Evolutionary conservation across 2,888 invertebrate species (phyloP).

Genomic region (Himalopsyche japonica): DNA sequence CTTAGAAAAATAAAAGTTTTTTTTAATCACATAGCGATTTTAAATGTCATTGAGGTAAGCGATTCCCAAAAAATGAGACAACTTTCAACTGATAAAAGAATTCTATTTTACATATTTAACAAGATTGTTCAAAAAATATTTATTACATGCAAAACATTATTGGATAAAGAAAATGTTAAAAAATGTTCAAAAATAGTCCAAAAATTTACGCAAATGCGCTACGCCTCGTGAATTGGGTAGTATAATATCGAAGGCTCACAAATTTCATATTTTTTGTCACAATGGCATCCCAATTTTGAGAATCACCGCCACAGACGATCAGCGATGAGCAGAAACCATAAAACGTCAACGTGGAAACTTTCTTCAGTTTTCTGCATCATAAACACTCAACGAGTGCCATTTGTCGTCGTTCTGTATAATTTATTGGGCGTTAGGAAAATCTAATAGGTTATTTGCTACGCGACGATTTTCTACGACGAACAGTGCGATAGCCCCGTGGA

Average conservation of each 20-base stretch:
- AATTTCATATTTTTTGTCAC: neutral
- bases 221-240: neutral
- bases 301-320: neutral
- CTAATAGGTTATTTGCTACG: neutral
- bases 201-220: neutral
- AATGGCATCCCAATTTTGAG: neutral
- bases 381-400: neutral
- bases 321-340: neutral
- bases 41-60: no score
- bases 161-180: no score
- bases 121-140: no score
- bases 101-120: no score
- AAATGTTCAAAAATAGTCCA: neutral
- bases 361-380: constrained; percentile 3
- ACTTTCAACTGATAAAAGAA: no score
- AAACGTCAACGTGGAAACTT: neutral
- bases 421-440: neutral
- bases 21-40: no score
- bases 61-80: no score
- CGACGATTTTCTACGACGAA: neutral
- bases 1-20: no score
- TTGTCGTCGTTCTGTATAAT: neutral
- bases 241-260: neutral
- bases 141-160: no score
- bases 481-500: neutral